phyloP scores from a whole-genome alignment of 2,888 invertebrate species.

The Synergus itoensis region DNA sequence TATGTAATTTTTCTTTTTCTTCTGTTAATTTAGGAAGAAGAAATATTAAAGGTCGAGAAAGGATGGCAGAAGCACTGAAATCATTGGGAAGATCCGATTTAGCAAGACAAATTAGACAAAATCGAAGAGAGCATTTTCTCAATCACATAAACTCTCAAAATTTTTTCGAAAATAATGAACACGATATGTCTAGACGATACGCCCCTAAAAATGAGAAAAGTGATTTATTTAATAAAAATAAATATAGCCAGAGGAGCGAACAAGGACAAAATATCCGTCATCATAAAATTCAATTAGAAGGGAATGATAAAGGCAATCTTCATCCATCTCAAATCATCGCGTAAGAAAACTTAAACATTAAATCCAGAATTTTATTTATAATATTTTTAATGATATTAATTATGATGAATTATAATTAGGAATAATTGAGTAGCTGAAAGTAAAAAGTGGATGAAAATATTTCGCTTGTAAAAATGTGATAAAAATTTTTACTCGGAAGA shows the following conservation, averaged over 20 bases:
- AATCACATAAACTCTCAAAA: not conserved
- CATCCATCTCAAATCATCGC: not conserved
- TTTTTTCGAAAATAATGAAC: not conserved
- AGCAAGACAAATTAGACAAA: conserved; percentile 58
- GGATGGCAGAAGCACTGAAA: conserved; percentile 55
- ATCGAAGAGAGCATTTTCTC: conserved; percentile 43
- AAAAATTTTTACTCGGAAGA: no score
- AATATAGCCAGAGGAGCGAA: not conserved
- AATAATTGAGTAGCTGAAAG: no score
- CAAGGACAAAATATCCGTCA: not conserved
- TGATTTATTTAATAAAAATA: not conserved
- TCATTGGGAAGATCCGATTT: conserved; percentile 62
- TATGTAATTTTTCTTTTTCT: no score
- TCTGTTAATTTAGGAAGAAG: conserved; percentile 40
- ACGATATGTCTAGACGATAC: conserved; percentile 4
- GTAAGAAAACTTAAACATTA: conserved; percentile 1
- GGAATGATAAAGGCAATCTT: not conserved
- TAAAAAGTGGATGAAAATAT: no score
- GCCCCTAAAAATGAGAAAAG: not conserved
- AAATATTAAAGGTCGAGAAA: conserved; percentile 49
- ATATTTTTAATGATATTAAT: not conserved
- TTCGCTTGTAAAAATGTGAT: no score
- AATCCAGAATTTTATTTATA: not conserved
- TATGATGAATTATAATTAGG: no score
- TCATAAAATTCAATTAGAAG: conserved; percentile 13